Conservation (phyloP, 2,888 invertebrate genomes). For the Papilio demoleus region DNA sequence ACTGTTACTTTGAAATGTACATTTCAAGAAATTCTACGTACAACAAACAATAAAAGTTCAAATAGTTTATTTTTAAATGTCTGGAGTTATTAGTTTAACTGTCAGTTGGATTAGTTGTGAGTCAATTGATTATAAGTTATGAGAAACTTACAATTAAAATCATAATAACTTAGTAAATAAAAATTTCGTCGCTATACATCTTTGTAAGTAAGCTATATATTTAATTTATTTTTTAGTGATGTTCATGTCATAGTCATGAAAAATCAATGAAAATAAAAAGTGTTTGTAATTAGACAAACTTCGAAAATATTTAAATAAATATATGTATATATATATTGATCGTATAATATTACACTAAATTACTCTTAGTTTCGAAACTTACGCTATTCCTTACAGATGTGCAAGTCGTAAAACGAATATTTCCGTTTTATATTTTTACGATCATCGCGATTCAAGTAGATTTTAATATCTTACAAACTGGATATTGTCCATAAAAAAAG, state of each 20-base stretch:
- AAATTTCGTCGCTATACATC: too few species aligned
- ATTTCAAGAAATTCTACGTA: too few species aligned
- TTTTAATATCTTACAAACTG: not conserved
- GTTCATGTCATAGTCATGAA: too few species aligned
- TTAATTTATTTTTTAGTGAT: too few species aligned
- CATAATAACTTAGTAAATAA: too few species aligned
- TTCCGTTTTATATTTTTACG: slow-evolving; percentile 13
- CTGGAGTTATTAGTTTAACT: too few species aligned
- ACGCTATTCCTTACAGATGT: slow-evolving; percentile 33
- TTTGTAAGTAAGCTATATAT: too few species aligned
- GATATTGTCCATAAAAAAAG: not conserved
- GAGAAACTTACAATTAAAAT: not conserved
- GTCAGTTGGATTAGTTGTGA: too few species aligned
- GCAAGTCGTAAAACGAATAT: slow-evolving; percentile 28
- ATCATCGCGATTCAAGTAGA: not conserved
- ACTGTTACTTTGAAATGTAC: too few species aligned
- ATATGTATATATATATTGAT: slow-evolving; percentile 18
- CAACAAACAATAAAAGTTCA: too few species aligned
- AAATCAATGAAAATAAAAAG: too few species aligned
- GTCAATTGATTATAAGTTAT: not conserved
- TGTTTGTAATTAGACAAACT: not conserved
- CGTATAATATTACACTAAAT: slow-evolving; percentile 32
- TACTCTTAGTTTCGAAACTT: slow-evolving; percentile 28
- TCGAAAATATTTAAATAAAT: not conserved
- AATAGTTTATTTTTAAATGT: too few species aligned